These are phyloP conservation scores for Empidonax alnorum DNA, from an alignment of 2,113 vertebrate genomes.

Conservation along the genomic window DNA sequence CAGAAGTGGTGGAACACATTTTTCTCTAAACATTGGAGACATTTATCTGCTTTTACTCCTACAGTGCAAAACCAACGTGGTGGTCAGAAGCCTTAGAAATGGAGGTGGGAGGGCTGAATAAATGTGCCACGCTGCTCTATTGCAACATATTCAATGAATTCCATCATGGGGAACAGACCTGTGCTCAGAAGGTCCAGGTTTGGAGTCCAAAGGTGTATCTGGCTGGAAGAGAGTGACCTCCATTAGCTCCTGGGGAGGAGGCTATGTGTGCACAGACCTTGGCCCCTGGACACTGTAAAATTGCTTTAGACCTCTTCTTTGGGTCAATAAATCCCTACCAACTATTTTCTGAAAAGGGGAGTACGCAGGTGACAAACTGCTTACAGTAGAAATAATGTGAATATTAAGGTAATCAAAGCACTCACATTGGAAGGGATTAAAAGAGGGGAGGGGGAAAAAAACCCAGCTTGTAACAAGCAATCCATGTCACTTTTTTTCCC, in stretches of 20 bases:
- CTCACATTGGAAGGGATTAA: constrained; percentile 62
- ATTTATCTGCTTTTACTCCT: not conserved
- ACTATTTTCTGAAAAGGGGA: not conserved
- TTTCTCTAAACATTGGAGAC: not conserved
- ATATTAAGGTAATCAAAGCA: constrained; percentile 82
- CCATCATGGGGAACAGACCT: rapidly evolving
- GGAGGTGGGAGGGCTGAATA: not conserved
- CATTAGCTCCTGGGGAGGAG: not conserved
- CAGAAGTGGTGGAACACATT: not conserved
- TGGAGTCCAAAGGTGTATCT: not conserved
- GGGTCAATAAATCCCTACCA: constrained; percentile 4
- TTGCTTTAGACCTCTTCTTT: not conserved
- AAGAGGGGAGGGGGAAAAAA: constrained; percentile 36
- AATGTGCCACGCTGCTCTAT: not conserved
- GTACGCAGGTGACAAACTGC: constrained; percentile 65
- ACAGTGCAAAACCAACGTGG: rapidly evolving
- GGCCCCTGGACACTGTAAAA: not conserved
- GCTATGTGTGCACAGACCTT: not conserved
- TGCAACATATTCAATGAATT: not conserved
- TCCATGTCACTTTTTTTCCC: constrained; percentile 81
- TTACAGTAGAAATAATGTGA: constrained; percentile 77
- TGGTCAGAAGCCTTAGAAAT: not conserved
- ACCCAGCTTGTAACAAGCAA: constrained; percentile 77
- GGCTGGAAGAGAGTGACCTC: not conserved
- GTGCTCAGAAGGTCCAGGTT: not conserved